Evolutionary conservation across 92 coral and sea anemone genomes (phyloP), one percentile per base, ranked within the genome.

Genomic region (Porites evermanni): DNA sequence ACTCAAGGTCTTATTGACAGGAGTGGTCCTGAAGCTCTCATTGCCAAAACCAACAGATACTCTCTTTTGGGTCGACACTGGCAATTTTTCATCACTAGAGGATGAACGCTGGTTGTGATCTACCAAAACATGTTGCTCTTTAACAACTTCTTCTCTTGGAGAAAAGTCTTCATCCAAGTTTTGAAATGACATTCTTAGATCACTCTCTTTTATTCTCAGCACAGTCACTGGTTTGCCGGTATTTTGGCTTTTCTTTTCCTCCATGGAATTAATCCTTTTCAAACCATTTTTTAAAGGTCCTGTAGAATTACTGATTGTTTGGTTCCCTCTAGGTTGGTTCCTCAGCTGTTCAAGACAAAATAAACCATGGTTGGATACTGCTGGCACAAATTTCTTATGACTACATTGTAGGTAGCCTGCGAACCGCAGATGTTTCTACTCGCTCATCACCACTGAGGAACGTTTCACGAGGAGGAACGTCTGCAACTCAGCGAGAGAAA

Each of bases 161-260:
- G 56, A 4, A 8, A 69, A 44, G 26, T 53, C 64, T 61, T 70
- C 70, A 6, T 59, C 78, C 53, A 83, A 58, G 80, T 83, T 14
- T 13, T 74, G 53, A 29, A 51, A 83, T 1, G 87, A 83, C 64
- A 50, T 61, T 18, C 80, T 52, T 21, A 83, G 32, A 73, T 83
- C 80, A 65, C 12, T 60, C 53, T 83, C 87, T 51, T 53, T 83
- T 19, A 83, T 83, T 53, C 87, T 83, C 26, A 83, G 79, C 65
- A 83, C 87, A 32, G 74, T 64, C 51, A 64, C 72, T 20, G 87
- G 53, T 64, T 83, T 74, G 73, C 47, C 12, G 18, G 2, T 59
- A 17, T 12, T 20, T 64, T 73, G 80, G 17, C 38, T 24, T 0
- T 18, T 61, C 51, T 64, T 74, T 74, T 83, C 73, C 47, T 19